These are phyloP conservation scores for Mya arenaria DNA, from an alignment of 1,140 invertebrate genomes.

Conservation along the genomic window DNA sequence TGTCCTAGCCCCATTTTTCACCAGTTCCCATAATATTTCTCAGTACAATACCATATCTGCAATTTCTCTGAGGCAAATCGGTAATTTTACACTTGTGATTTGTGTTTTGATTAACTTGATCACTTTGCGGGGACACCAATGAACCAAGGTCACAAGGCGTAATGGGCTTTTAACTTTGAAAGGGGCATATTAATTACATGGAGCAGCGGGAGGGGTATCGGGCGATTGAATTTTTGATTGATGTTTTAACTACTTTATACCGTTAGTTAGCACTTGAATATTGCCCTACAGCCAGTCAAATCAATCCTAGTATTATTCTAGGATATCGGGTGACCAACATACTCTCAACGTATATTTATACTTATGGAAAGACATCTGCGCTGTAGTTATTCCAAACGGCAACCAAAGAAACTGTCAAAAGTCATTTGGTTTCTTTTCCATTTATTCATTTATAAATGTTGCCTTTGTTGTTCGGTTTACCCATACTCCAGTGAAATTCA, in stretches of 20 bases:
- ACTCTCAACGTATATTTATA: too few species aligned
- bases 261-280: conserved; percentile 10
- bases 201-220: conserved; percentile 31
- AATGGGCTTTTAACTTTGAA: conserved; percentile 35
- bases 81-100: conserved; percentile 47
- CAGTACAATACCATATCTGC: neutral
- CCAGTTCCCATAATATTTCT: neutral
- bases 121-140: conserved; percentile 38
- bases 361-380: too few species aligned
- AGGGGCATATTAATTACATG: conserved; percentile 48
- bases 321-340: too few species aligned
- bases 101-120: conserved; percentile 53
- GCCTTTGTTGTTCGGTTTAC: too few species aligned
- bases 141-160: conserved; percentile 42
- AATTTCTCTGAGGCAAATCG: conserved; percentile 9
- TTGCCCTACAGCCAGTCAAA: too few species aligned
- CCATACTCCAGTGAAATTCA: too few species aligned
- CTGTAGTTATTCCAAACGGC: too few species aligned
- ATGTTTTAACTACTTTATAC: neutral
- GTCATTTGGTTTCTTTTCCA: too few species aligned
- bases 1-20: conserved; percentile 29
- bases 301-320: too few species aligned
- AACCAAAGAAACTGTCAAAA: too few species aligned
- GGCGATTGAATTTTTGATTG: conserved; percentile 37
- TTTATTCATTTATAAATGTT: too few species aligned